These are phyloP conservation scores for Gymnobelideus leadbeateri DNA, from an alignment of 2,113 vertebrate genomes.

Conservation along the genomic window DNA sequence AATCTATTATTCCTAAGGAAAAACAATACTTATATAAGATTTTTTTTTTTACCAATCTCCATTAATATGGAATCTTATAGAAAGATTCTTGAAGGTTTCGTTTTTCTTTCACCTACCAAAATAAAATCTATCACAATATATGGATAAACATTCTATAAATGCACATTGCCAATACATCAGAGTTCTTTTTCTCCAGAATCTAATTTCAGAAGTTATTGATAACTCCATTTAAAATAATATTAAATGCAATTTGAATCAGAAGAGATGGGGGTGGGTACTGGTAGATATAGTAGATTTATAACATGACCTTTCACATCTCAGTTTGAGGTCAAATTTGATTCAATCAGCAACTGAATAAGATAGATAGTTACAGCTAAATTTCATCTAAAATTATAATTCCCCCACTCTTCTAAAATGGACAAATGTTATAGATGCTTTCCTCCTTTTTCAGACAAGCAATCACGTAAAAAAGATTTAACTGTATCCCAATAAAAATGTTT, in stretches of 20 bases:
- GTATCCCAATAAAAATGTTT: constrained; percentile 46
- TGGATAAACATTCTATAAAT: constrained; percentile 67
- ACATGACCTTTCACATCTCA: constrained; percentile 71
- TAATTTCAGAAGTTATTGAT: constrained; percentile 80
- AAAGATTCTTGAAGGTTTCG: constrained; percentile 71
- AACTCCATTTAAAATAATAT: constrained; percentile 73
- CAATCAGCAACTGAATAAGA: constrained; percentile 56
- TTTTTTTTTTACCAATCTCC: constrained; percentile 76
- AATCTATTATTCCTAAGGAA: constrained; percentile 52
- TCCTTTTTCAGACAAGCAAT: background rate
- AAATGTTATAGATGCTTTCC: constrained; percentile 26
- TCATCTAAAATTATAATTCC: constrained; percentile 68
- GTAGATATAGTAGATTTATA: constrained; percentile 68
- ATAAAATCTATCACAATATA: constrained; percentile 74
- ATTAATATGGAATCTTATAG: constrained; percentile 70
- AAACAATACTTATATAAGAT: constrained; percentile 59
- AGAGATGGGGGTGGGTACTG: constrained; percentile 29
- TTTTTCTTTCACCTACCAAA: constrained; percentile 70
- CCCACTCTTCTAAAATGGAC: constrained; percentile 46
- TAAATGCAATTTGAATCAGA: constrained; percentile 62
- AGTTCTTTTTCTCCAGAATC: constrained; percentile 70
- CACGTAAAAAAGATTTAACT: constrained; percentile 53
- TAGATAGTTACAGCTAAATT: constrained; percentile 41
- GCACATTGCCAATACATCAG: constrained; percentile 65
- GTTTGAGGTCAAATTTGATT: constrained; percentile 67